These are phyloP conservation scores for Lasioglossum calceatum DNA, from an alignment of 2,888 invertebrate species.

Conservation along the genomic window DNA sequence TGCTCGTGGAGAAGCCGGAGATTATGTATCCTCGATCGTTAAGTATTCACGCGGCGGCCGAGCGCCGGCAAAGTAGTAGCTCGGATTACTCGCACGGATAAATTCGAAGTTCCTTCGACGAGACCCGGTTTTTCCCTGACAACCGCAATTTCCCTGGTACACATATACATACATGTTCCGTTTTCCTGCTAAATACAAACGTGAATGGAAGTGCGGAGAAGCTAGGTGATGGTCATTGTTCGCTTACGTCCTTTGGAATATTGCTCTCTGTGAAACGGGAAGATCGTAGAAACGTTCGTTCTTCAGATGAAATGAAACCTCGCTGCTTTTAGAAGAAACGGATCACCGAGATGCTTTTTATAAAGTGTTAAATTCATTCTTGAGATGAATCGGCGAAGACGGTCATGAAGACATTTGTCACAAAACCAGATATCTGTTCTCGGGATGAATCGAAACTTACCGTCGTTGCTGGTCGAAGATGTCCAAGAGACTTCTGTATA, in stretches of 20 bases:
- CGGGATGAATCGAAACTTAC: background rate
- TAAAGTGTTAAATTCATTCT: background rate
- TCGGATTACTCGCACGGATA: slow-evolving; percentile 56
- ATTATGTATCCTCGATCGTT: slow-evolving; percentile 58
- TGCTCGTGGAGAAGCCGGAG: slow-evolving; percentile 30
- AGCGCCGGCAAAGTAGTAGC: slow-evolving; percentile 23
- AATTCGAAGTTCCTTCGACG: slow-evolving; percentile 28
- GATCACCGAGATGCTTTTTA: background rate
- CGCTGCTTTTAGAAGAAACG: background rate
- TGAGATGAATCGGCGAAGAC: background rate
- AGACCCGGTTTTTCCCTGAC: background rate
- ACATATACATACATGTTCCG: background rate
- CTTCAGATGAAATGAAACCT: background rate
- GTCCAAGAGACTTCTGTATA: background rate
- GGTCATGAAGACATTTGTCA: too few relatives aligned
- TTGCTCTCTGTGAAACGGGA: background rate
- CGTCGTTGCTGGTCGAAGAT: background rate
- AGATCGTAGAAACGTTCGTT: background rate
- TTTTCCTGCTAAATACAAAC: background rate
- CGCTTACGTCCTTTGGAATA: background rate
- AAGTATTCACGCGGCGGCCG: slow-evolving; percentile 55
- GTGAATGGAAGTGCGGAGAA: background rate
- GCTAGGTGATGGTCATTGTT: background rate
- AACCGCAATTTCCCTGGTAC: background rate
- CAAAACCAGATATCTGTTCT: too few relatives aligned